Percentiles rank a stretch among this genome's conserved stretches.
Evolutionary conservation across 2,888 invertebrate genomes (phyloP).

Genomic region (Asteroscopus sphinx): DNA sequence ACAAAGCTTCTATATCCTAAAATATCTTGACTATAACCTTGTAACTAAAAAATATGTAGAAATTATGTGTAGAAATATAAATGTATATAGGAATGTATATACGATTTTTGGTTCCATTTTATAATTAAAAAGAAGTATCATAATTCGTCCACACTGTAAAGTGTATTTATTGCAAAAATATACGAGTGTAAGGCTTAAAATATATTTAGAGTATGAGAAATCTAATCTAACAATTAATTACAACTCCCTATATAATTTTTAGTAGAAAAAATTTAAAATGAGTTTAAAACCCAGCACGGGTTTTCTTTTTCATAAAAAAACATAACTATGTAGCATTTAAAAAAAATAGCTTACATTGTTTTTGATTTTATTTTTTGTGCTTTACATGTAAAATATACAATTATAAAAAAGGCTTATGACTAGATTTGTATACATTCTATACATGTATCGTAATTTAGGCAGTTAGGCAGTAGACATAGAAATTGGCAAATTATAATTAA

Average conservation of each 20-base stretch:
- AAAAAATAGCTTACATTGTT: constrained; percentile 1
- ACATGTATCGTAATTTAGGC: constrained; percentile 48
- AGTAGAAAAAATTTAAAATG: background rate
- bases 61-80: constrained; percentile 43
- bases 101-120: constrained; percentile 34
- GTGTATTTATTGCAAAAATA: constrained; percentile 73
- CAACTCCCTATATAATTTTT: too few relatives aligned
- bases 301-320: constrained; percentile 2
- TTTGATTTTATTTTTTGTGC: constrained; percentile 19
- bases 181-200: constrained; percentile 56
- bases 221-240: constrained; percentile 18
- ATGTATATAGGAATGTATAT: constrained; percentile 57
- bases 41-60: constrained; percentile 41
- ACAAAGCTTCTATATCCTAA: constrained; percentile 49
- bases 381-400: constrained; percentile 37
- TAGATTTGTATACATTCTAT: constrained; percentile 43
- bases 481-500: constrained; percentile 40
- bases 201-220: constrained; percentile 36
- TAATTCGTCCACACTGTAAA: constrained; percentile 83
- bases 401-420: constrained; percentile 54
- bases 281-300: background rate
- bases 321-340: constrained; percentile 3
- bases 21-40: constrained; percentile 45
- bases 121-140: constrained; percentile 71
- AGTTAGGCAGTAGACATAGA: constrained; percentile 54